Conservation (phyloP, 2,113 vertebrate species). For the Tragelaphus scriptus region DNA sequence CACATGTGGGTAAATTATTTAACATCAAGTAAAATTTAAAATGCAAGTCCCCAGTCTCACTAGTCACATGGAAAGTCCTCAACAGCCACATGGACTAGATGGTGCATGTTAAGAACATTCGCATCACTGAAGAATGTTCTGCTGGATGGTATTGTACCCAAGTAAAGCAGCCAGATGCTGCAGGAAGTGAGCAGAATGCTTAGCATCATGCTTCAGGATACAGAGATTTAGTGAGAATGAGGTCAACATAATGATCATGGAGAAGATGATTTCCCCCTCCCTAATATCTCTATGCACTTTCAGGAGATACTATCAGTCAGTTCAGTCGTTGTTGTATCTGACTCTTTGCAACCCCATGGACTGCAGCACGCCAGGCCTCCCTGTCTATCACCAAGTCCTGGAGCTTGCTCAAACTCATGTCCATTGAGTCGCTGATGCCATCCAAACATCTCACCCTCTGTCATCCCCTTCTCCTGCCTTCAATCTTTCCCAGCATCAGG, state of each 20-base stretch:
- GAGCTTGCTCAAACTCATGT: background rate
- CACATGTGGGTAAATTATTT: background rate
- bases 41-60: background rate
- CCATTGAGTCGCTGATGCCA: background rate
- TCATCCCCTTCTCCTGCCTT: background rate
- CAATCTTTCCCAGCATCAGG: background rate
- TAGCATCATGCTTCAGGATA: fast-evolving
- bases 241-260: fast-evolving
- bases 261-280: fast-evolving
- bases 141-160: fast-evolving
- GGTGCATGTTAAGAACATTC: background rate
- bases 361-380: background rate
- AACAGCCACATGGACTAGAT: fast-evolving
- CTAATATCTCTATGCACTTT: background rate
- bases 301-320: background rate
- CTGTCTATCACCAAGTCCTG: background rate
- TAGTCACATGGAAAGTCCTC: too few relatives aligned
- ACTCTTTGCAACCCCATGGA: background rate
- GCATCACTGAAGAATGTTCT: background rate
- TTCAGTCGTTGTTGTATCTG: fast-evolving
- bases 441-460: background rate
- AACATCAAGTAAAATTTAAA: background rate
- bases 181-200: fast-evolving
- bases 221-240: too few relatives aligned
- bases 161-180: background rate